phyloP scores from a whole-genome alignment of 30 jellyfish, hydroid and myxozoan species.

The Nemopilema nomurai region DNA sequence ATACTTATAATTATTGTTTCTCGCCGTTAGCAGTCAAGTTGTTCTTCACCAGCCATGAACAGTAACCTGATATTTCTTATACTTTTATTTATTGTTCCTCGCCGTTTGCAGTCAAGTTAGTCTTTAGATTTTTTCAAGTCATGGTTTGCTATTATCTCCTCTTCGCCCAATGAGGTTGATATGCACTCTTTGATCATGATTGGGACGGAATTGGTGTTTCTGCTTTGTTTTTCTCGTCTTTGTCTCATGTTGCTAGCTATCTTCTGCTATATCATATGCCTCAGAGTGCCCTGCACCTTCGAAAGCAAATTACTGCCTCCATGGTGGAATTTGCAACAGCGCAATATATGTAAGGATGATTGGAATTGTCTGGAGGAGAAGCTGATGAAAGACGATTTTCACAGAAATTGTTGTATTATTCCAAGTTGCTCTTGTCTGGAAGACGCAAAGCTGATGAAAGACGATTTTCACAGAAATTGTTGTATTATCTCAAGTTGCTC shows the following conservation, averaged over 20 bases:
- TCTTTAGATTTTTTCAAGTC: not conserved
- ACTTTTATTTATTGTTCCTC: not conserved
- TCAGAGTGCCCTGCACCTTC: not conserved
- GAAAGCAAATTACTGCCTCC: not conserved
- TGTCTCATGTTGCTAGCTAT: not conserved
- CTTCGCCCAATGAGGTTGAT: not conserved
- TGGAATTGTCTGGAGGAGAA: not conserved
- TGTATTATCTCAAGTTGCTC: not conserved
- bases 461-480: not conserved
- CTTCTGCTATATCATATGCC: not conserved
- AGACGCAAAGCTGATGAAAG: not conserved
- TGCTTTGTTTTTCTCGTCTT: not conserved
- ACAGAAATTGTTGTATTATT: not conserved
- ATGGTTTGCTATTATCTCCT: not conserved
- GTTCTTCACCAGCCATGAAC: not conserved
- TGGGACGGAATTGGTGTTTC: not conserved
- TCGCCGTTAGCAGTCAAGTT: not conserved
- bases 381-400: not conserved
- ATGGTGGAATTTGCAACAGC: not conserved
- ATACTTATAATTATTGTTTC: not conserved
- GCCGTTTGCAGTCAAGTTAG: not conserved
- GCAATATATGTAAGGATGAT: not conserved
- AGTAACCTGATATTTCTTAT: not conserved
- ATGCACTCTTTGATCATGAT: not conserved
- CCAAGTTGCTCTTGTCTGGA: not conserved